Evolutionary conservation across 2,113 vertebrate genomes (phyloP).

Genomic region (Rhabdornis inornatus): DNA sequence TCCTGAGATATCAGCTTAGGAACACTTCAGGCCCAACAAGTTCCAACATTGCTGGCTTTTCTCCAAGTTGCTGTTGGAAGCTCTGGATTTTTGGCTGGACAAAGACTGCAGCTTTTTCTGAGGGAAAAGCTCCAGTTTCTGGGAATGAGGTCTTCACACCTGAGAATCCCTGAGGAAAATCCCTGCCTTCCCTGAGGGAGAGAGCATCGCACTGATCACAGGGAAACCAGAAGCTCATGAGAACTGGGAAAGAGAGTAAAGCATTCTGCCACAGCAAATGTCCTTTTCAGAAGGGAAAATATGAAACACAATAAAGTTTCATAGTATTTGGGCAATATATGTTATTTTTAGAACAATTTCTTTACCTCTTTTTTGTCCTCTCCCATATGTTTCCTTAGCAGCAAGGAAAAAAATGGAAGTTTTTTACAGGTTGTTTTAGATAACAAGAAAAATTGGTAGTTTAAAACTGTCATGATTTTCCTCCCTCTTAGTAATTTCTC

Average conservation of each 20-base stretch:
- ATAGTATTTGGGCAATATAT: not conserved
- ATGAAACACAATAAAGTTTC: not conserved
- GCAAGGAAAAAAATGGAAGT: not conserved
- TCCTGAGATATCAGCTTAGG: not conserved
- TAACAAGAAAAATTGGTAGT: not conserved
- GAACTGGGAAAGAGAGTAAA: not conserved
- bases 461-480: conserved; percentile 4
- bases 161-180: not conserved
- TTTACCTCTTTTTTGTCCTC: not conserved
- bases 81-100: not conserved
- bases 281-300: not conserved
- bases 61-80: not conserved
- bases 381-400: not conserved
- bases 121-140: not conserved
- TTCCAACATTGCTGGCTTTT: rapidly evolving
- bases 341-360: not conserved
- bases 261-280: not conserved
- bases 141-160: not conserved
- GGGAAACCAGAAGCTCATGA: not conserved
- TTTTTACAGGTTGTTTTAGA: not conserved
- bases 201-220: not conserved
- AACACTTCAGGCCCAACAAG: not conserved
- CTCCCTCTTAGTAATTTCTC: not conserved
- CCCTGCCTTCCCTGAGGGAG: too few species aligned
- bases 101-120: not conserved